Percentiles rank a stretch among this genome's conserved stretches.
Evolutionary conservation across 2,797 vertebrate species (phyloP).

Genomic region (Phataginus tricuspis): DNA sequence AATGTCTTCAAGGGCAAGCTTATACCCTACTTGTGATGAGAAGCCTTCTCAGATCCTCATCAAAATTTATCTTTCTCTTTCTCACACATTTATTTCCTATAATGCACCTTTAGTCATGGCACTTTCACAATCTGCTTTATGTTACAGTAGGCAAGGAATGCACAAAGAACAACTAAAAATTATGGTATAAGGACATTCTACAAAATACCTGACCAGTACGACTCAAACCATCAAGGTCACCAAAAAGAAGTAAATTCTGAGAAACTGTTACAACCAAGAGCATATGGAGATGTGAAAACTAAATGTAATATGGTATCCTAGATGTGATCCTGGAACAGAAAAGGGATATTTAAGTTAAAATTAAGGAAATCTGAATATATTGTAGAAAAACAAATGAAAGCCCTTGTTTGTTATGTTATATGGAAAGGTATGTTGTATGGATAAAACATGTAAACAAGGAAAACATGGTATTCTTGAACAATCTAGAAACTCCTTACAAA

Average conservation of each 20-base stretch:
- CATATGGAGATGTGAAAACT: not conserved
- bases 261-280: not conserved
- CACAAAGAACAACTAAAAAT: not conserved
- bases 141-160: not conserved
- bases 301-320: not conserved
- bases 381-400: slow-evolving; percentile 30
- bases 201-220: not conserved
- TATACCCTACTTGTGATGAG: not conserved
- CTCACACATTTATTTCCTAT: not conserved
- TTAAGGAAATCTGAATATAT: not conserved
- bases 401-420: too few relatives aligned
- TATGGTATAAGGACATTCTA: not conserved
- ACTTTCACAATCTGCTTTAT: not conserved
- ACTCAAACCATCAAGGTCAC: slow-evolving; percentile 14
- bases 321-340: not conserved
- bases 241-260: slow-evolving; percentile 18
- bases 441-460: not conserved
- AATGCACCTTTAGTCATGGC: not conserved
- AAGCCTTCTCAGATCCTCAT: not conserved
- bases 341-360: not conserved
- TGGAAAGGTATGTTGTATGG: not conserved
- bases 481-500: not conserved
- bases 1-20: not conserved
- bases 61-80: slow-evolving; percentile 1
- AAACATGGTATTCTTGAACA: not conserved